phyloP scores from a whole-genome alignment of 2,888 invertebrate species.

The Drosophila quinaria region DNA sequence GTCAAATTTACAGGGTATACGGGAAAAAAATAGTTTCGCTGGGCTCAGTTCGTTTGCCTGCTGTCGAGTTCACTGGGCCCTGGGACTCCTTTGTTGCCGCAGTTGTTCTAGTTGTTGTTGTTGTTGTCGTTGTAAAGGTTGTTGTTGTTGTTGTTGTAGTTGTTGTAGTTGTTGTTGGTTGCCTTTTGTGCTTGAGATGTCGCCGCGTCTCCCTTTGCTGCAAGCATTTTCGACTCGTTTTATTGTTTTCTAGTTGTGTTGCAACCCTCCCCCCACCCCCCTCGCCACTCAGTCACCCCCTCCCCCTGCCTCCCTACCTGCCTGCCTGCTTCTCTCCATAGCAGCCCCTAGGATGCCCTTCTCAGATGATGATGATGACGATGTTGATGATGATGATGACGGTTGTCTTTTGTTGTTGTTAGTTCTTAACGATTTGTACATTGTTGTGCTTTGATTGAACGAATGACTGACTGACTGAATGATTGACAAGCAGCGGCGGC shows the following conservation, averaged over 20 bases:
- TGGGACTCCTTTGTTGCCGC: constrained; percentile 32
- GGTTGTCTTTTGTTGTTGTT: constrained; percentile 33
- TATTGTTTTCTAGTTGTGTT: constrained; percentile 43
- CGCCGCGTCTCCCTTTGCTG: constrained; percentile 21
- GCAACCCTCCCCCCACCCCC: constrained; percentile 4
- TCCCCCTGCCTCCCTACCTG: background rate
- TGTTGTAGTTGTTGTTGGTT: constrained; percentile 31
- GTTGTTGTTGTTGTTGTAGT: constrained; percentile 25
- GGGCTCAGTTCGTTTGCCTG: constrained; percentile 37
- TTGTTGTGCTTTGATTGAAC: constrained; percentile 36
- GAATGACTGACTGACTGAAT: constrained; percentile 35
- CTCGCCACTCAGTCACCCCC: background rate
- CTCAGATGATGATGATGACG: constrained; percentile 20
- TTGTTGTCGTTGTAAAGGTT: background rate
- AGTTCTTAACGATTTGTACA: constrained; percentile 52
- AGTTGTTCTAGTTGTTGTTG: constrained; percentile 17
- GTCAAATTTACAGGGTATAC: constrained; percentile 35
- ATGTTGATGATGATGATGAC: constrained; percentile 26
- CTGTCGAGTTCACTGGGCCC: constrained; percentile 33
- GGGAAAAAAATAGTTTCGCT: constrained; percentile 35
- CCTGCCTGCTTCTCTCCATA: too few species aligned
- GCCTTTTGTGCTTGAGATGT: constrained; percentile 59
- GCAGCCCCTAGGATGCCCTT: constrained; percentile 8
- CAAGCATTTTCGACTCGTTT: constrained; percentile 34
- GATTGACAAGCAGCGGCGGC: constrained; percentile 34